These are phyloP conservation scores for Rostratula benghalensis DNA, from an alignment of 2,113 vertebrate genomes.

Conservation along the genomic window DNA sequence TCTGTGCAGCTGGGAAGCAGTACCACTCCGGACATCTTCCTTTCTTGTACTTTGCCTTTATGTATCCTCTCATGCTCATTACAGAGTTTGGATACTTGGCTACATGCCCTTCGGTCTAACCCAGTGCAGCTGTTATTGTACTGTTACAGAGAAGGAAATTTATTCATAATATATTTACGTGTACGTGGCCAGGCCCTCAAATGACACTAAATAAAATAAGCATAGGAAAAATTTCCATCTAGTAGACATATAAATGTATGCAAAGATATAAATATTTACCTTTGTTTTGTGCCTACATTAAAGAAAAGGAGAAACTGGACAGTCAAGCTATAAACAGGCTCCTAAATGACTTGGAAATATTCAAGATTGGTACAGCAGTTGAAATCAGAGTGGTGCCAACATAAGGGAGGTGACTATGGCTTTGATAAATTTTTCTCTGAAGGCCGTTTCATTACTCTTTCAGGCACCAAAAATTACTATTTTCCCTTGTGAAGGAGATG, in stretches of 20 bases:
- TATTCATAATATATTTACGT: neutral
- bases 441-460: slow-evolving; percentile 26
- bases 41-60: neutral
- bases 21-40: neutral
- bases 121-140: neutral
- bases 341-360: neutral
- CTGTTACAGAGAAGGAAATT: neutral
- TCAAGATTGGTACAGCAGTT: neutral
- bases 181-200: neutral
- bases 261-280: neutral
- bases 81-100: neutral
- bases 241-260: neutral
- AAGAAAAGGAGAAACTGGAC: neutral
- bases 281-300: neutral
- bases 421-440: slow-evolving; percentile 44
- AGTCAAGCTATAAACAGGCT: neutral
- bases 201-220: neutral
- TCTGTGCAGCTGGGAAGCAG: neutral
- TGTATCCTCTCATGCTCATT: neutral
- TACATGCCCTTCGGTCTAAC: neutral
- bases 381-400: neutral
- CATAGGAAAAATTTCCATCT: neutral
- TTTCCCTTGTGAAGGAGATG: neutral
- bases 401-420: neutral
- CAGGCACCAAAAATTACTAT: slow-evolving; percentile 16